Percentiles rank a stretch among this genome's conserved stretches.
phyloP scores from a whole-genome alignment of 2,797 vertebrate genomes.

The Rhynchonycteris naso region DNA sequence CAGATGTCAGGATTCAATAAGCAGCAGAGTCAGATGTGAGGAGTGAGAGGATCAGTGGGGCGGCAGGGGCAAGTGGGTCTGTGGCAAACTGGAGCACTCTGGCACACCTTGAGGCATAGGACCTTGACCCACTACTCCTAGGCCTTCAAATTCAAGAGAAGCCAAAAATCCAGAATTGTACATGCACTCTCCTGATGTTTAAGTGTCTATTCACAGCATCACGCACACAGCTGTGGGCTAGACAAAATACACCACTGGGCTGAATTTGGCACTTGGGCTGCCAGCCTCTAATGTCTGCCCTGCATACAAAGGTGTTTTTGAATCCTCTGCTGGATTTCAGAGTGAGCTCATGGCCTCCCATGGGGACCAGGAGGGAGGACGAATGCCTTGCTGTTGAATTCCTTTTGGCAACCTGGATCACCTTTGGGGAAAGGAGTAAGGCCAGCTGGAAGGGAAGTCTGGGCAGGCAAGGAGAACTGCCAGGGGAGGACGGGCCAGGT shows the following conservation, averaged over 20 bases:
- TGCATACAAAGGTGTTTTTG: neutral
- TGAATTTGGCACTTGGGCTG: neutral
- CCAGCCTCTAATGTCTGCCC: neutral
- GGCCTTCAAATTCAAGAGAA: neutral
- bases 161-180: neutral
- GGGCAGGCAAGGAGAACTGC: neutral
- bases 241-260: neutral
- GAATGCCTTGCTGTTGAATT: neutral
- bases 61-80: accelerated
- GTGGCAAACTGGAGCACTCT: neutral
- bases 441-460: conserved; percentile 24
- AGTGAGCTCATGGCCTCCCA: neutral
- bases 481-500: conserved; percentile 17
- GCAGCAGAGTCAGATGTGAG: neutral
- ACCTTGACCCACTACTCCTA: neutral
- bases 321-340: neutral
- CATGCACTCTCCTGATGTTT: neutral
- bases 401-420: conserved; percentile 11
- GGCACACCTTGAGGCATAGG: neutral
- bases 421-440: neutral
- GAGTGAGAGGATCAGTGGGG: neutral
- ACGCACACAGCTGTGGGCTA: neutral
- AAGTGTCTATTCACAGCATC: neutral
- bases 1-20: neutral
- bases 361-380: neutral